phyloP scores from a whole-genome alignment of 2,888 invertebrate species.

The Zaprionus bogoriensis region DNA sequence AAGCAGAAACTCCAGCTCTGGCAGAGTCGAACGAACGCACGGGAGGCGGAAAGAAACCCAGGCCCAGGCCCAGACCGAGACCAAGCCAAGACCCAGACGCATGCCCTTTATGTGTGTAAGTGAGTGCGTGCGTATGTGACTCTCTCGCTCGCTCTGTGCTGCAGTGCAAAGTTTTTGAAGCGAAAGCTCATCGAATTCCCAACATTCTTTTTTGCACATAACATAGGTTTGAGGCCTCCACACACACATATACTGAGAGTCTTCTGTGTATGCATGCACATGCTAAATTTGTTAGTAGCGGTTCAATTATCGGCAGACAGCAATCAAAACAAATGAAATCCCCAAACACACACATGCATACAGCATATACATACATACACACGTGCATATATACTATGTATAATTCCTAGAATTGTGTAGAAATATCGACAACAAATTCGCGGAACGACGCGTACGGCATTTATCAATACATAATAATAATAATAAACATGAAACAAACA shows the following conservation, averaged over 20 bases:
- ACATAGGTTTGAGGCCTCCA: neutral
- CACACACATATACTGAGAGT: neutral
- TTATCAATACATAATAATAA: constrained; percentile 46
- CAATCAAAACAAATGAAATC: constrained; percentile 50
- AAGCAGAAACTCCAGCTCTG: constrained; percentile 63
- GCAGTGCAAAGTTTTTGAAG: constrained; percentile 18
- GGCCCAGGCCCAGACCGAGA: constrained; percentile 31
- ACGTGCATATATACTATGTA: constrained; percentile 7
- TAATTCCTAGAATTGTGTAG: constrained; percentile 36
- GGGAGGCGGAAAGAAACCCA: constrained; percentile 35
- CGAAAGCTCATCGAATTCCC: constrained; percentile 29
- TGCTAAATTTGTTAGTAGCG: constrained; percentile 17
- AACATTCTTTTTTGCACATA: constrained; percentile 4
- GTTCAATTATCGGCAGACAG: constrained; percentile 30
- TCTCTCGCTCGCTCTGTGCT: constrained; percentile 1
- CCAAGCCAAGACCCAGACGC: constrained; percentile 43
- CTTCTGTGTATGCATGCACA: constrained; percentile 2
- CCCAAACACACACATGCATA: constrained; percentile 30
- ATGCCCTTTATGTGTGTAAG: constrained; percentile 40
- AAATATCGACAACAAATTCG: constrained; percentile 38
- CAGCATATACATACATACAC: neutral
- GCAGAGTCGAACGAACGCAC: constrained; percentile 17
- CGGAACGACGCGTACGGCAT: constrained; percentile 36
- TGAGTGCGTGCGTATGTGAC: constrained; percentile 12
- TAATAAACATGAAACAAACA: constrained; percentile 29